A percentile compares a stretch with the other conserved stretches of the same genome.
Conservation (phyloP, 2,797 vertebrate species). For the Melanotaenia nigrans region DNA sequence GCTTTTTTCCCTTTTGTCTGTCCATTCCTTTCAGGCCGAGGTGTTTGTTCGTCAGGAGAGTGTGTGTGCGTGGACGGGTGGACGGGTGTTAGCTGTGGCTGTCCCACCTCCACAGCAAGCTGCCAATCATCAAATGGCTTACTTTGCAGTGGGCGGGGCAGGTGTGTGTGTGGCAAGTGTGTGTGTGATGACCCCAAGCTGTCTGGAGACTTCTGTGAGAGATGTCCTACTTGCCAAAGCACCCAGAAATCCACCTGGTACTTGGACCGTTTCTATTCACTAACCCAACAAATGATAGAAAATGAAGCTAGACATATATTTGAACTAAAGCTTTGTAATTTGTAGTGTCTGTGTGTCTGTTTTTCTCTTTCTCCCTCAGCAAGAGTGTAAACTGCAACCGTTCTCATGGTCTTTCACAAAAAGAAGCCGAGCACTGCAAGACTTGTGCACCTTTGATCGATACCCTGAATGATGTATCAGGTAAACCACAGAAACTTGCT, state of each 20-base stretch:
- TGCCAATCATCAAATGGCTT: constrained; percentile 86
- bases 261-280: constrained; percentile 1
- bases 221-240: constrained; percentile 88
- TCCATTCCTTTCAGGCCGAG: constrained; percentile 82
- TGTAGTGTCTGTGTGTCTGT: not conserved
- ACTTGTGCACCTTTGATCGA: constrained; percentile 85
- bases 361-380: constrained; percentile 76
- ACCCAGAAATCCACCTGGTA: constrained; percentile 92
- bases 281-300: constrained; percentile 18
- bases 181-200: constrained; percentile 85
- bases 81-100: constrained; percentile 91
- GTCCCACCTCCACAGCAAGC: constrained; percentile 81
- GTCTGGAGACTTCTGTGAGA: constrained; percentile 91
- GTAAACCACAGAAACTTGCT: constrained; percentile 72
- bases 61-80: constrained; percentile 89
- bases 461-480: constrained; percentile 83
- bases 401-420: constrained; percentile 82
- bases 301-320: not conserved
- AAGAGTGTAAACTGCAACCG: constrained; percentile 89
- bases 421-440: constrained; percentile 83
- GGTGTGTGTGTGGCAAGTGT: constrained; percentile 91
- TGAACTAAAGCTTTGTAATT: not conserved
- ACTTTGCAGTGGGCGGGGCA: constrained; percentile 89
- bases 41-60: constrained; percentile 88
- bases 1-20: constrained; percentile 1